Evolutionary conservation across 2,113 vertebrate genomes (phyloP).

Genomic region (Promerops cafer): DNA sequence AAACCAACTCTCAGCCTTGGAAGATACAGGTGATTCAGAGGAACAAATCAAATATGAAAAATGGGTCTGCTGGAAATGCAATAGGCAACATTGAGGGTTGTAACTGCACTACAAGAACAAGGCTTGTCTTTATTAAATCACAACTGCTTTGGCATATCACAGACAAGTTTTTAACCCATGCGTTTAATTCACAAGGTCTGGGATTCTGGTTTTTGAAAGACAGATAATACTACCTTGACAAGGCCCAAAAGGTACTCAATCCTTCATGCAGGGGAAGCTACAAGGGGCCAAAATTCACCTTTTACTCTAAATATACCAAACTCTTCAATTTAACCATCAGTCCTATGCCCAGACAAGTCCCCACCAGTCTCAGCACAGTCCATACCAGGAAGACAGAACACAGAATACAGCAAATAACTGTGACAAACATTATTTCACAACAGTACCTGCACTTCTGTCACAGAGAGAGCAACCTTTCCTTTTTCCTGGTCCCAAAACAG

Average conservation of each 20-base stretch:
- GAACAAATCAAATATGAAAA: neutral
- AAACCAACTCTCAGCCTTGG: neutral
- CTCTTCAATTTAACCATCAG: neutral
- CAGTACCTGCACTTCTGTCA: neutral
- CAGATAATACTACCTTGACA: fast-evolving
- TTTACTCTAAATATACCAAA: neutral
- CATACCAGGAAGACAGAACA: neutral
- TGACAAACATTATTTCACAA: neutral
- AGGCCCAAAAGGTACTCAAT: neutral
- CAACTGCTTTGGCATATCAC: fast-evolving
- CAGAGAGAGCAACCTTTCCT: neutral
- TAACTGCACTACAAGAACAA: neutral
- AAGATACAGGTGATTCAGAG: neutral
- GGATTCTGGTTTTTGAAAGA: neutral
- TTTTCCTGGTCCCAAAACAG: neutral
- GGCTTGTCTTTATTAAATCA: neutral
- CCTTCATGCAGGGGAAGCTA: fast-evolving
- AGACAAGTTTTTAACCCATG: neutral
- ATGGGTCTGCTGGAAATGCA: neutral
- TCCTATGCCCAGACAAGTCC: neutral
- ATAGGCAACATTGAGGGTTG: fast-evolving
- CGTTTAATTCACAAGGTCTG: neutral
- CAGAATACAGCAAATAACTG: neutral
- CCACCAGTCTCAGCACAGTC: neutral
- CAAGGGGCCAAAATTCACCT: neutral